Percentiles rank a stretch among this genome's conserved stretches.
These are phyloP conservation scores for Steatornis caripensis DNA, from an alignment of 2,113 vertebrate species.

Conservation along the genomic window DNA sequence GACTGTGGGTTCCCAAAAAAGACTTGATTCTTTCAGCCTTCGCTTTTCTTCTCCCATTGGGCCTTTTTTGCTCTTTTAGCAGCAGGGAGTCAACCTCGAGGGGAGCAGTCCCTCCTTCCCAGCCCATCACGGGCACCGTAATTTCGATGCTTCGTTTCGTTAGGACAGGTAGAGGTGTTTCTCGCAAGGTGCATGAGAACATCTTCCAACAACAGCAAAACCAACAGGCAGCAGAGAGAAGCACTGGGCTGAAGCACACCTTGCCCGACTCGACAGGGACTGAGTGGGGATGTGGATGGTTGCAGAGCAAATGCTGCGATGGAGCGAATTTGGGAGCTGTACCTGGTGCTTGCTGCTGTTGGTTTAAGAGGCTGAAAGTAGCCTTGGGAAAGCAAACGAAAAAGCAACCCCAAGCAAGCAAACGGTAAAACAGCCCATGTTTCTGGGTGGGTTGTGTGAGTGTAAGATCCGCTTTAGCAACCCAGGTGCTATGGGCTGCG, in stretches of 20 bases:
- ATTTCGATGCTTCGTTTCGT: accelerated
- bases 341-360: not conserved
- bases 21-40: constrained; percentile 67
- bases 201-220: not conserved
- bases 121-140: not conserved
- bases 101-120: not conserved
- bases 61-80: not conserved
- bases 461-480: not conserved
- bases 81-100: not conserved
- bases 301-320: not conserved
- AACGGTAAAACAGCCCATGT: accelerated
- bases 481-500: accelerated
- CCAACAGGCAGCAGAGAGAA: not conserved
- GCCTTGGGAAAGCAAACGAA: not conserved
- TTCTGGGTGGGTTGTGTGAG: not conserved
- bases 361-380: not conserved
- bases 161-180: not conserved
- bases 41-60: not conserved
- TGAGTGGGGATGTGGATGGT: not conserved
- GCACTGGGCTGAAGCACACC: not conserved
- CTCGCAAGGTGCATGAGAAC: not conserved
- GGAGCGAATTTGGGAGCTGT: not conserved
- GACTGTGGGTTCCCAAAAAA: not conserved
- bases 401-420: not conserved
- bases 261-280: not conserved